Evolutionary conservation across 2,113 vertebrate genomes (phyloP), one percentile per base, ranked within the genome.

Genomic region (Glaucomys volans): DNA sequence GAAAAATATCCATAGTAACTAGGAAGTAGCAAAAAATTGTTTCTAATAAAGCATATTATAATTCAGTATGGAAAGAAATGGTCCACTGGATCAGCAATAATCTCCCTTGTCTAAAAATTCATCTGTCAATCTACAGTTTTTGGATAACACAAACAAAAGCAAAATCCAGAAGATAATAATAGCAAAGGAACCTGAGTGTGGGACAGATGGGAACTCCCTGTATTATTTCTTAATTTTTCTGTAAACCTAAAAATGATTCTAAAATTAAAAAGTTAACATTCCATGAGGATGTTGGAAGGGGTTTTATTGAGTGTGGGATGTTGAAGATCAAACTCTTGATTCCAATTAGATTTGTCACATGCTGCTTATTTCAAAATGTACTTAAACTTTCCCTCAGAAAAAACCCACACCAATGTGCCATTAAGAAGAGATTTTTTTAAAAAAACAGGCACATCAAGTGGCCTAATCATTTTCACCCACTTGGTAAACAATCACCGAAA

Each of bases 151-250:
- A 67, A 74, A 50, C 20, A 76, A 69, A 64, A 47, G 40, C 44
- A 88, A 94, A 62, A 91, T 26, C 71, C 30, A 94, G 44, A 81
- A 84, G 80, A 91, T 67, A 28, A 52, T 83, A 79, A 8, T 50
- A 83, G 87, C 16, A 91, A 32, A 87, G 28, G 54, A 83, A 95
- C 81, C 30, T 62, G 37, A 57, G 28, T 52, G 28, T 32, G 17
- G 0, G 5, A n/a, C 18, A 75, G 22, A 42, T n/a, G 24, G 30
- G 54, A 92, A 94, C 32, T 84, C 83, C 57, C 84, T 72, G 32
- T 66, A 88, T 16, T 50, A 79, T 18, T 57, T 93, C 64, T 59
- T 16, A 2, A 75, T 59, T 80, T 89, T 95, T 92, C 87, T 89
- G 11, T 66, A 82, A 82, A 71, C 82, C 30, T 77, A 92, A 79